These are phyloP conservation scores for Cavia porcellus DNA, from an alignment of 2,113 vertebrate species.

Conservation along the genomic window DNA sequence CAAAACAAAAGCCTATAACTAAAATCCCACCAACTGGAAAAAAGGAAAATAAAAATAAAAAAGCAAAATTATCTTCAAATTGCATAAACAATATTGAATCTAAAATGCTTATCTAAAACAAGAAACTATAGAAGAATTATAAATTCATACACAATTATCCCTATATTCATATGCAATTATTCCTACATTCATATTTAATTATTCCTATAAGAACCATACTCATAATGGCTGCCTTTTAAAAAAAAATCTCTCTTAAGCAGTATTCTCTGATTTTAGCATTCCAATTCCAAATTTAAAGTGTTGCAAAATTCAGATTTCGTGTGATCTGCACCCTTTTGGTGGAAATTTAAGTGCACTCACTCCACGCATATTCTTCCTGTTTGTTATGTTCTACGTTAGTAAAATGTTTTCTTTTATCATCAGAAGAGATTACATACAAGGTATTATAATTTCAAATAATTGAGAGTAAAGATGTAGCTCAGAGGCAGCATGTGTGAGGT, in stretches of 20 bases:
- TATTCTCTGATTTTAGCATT: neutral
- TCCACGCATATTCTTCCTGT: neutral
- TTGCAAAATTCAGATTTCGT: slow-evolving; percentile 29
- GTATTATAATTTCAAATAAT: neutral
- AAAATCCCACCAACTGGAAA: neutral
- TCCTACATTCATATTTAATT: neutral
- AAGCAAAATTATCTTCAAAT: neutral
- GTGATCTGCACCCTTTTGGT: neutral
- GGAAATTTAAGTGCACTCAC: neutral
- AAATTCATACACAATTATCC: slow-evolving; percentile 1
- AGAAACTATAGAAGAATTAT: slow-evolving; percentile 24
- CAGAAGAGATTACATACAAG: neutral
- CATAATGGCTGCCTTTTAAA: neutral
- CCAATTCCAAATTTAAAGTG: slow-evolving; percentile 36
- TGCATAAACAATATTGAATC: neutral
- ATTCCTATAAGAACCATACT: neutral
- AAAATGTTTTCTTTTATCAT: neutral
- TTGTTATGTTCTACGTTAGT: neutral
- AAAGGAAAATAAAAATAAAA: neutral
- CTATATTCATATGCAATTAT: neutral
- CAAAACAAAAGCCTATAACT: neutral
- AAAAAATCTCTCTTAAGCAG: neutral
- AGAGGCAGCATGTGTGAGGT: neutral
- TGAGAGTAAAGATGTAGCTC: neutral
- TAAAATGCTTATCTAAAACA: neutral